Evolutionary conservation across 1,140 invertebrate genomes (phyloP).

Genomic region (Luehdorfia chinensis): DNA sequence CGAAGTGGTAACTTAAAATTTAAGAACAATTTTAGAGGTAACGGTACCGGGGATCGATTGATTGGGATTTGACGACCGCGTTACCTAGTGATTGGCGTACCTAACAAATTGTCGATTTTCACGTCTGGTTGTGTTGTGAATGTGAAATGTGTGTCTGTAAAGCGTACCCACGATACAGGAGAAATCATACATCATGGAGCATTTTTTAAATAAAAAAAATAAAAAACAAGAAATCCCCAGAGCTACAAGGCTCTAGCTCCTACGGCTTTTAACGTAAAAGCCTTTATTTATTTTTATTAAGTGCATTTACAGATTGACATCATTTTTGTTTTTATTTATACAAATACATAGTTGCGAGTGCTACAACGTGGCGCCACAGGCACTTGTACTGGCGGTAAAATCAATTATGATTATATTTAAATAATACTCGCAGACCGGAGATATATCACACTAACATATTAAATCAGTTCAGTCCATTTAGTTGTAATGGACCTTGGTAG

Average conservation of each 20-base stretch:
- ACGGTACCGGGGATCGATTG: too few relatives aligned
- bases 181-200: background rate
- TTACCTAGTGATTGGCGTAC: too few relatives aligned
- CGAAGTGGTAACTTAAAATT: too few relatives aligned
- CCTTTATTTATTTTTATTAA: background rate
- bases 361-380: background rate
- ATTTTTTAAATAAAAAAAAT: background rate
- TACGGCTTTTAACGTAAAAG: background rate
- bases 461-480: conserved; percentile 9
- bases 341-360: background rate
- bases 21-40: too few relatives aligned
- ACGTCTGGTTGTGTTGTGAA: too few relatives aligned
- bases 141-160: background rate
- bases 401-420: conserved; percentile 9
- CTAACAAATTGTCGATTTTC: too few relatives aligned
- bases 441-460: conserved; percentile 3
- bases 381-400: conserved; percentile 3
- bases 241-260: background rate
- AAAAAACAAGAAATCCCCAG: background rate
- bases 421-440: background rate
- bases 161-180: too few relatives aligned
- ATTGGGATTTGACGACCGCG: too few relatives aligned
- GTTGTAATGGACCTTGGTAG: background rate
- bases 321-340: background rate
- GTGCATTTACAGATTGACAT: background rate